These are phyloP conservation scores for Tigriopus californicus DNA, from an alignment of 2,888 invertebrate genomes.

Conservation along the genomic window DNA sequence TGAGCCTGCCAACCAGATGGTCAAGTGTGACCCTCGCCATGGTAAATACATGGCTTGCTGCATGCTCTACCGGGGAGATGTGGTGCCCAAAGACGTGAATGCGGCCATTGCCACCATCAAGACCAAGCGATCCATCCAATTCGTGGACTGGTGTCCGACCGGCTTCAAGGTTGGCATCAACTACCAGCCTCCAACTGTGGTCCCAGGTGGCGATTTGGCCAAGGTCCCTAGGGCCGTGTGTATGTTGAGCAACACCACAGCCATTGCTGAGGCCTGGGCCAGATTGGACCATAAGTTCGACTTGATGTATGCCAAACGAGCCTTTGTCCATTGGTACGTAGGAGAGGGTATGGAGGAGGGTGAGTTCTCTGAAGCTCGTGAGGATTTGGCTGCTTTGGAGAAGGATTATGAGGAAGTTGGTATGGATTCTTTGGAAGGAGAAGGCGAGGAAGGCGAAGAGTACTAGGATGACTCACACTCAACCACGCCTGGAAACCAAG, in stretches of 20 bases:
- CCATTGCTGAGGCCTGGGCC: slow-evolving; percentile 74
- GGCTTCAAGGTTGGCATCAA: slow-evolving; percentile 69
- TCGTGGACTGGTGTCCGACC: slow-evolving; percentile 89
- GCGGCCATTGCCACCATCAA: slow-evolving; percentile 49
- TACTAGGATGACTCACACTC: neutral
- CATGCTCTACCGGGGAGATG: slow-evolving; percentile 34
- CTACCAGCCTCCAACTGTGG: slow-evolving; percentile 50
- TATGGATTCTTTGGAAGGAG: slow-evolving; percentile 31
- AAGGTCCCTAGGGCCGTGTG: slow-evolving; percentile 34
- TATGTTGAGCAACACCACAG: slow-evolving; percentile 59
- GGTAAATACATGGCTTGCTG: slow-evolving; percentile 44
- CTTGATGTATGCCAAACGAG: slow-evolving; percentile 58
- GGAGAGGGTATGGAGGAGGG: slow-evolving; percentile 71
- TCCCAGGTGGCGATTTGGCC: slow-evolving; percentile 40
- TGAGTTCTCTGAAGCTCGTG: slow-evolving; percentile 72
- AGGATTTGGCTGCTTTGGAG: slow-evolving; percentile 59
- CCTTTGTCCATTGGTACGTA: slow-evolving; percentile 72
- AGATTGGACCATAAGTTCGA: slow-evolving; percentile 57
- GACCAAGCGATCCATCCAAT: slow-evolving; percentile 47
- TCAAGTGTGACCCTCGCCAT: slow-evolving; percentile 31
- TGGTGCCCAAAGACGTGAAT: slow-evolving; percentile 42
- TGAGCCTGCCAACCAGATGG: slow-evolving; percentile 32
- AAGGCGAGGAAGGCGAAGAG: slow-evolving; percentile 57
- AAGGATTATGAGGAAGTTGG: slow-evolving; percentile 32
- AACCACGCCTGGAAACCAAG: neutral